Evolutionary conservation across 1,140 invertebrate species (phyloP), one percentile per base, ranked within the genome.

Genomic region (Rhopalosiphum padi): DNA sequence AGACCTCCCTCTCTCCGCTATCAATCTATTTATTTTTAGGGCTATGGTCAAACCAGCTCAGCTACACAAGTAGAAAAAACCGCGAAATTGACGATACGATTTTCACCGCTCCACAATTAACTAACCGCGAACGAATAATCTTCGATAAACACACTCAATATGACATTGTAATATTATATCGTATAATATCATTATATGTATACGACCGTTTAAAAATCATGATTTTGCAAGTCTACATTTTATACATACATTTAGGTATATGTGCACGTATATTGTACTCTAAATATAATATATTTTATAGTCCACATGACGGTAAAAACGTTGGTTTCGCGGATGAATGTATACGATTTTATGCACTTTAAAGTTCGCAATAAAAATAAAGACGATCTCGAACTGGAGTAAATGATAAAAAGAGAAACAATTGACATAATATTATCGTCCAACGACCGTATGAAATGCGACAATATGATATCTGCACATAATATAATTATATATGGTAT

Each of bases 351-450:
- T 88, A 88, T 51, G 46, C 86, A 21, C 48, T 88, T 88, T 88
- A 88, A 51, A 51, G 86, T 88, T 88, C n/a, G 86, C 46, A 51
- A 88, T 88, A 88, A 88, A 88, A 87, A 87, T 87, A 48, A 88
- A 88, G 48, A 88, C n/a, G 48, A 35, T 7, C 46, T 88, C n/a
- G 48, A 88, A 51, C 46, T 11, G 46, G 46, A 35, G 86, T 35
- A 35, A 51, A 51, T 88, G 46, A 88, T 51, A 88, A 88, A 88
- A 86, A 51, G 9, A 51, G 30, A 88, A 88, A 88, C 86, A 88
- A 88, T 88, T 22, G 86, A 51, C 86, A 15, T 87, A 87, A 87
- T 87, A 68, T 68, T 68, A 87, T 87, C 25, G 86, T n/a, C 11
- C 25, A 87, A 86, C 83, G 41, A 86, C 83, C 46, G 46, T 88